These are phyloP conservation scores for Callinectes sapidus DNA, from an alignment of 2,888 invertebrate genomes.

Conservation along the genomic window DNA sequence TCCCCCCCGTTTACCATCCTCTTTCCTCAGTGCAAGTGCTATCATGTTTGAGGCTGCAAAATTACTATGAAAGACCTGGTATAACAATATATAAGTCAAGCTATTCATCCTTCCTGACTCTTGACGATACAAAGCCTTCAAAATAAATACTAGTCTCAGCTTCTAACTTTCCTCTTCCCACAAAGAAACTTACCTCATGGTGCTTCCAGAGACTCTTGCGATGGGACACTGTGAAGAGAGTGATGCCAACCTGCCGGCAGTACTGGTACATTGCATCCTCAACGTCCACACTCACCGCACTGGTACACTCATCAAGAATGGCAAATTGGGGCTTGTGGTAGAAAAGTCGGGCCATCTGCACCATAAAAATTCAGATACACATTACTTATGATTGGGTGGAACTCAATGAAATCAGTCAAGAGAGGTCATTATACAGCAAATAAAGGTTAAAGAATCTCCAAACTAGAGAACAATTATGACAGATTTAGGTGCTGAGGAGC, in stretches of 20 bases:
- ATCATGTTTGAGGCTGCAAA: no score
- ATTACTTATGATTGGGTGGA: neutral
- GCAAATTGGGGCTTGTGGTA: conserved; percentile 99
- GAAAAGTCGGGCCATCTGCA: conserved; percentile 94
- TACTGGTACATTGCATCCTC: conserved; percentile 98
- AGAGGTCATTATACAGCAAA: neutral
- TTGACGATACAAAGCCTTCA: no score
- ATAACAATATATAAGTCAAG: no score
- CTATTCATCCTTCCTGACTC: no score
- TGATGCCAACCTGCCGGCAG: conserved; percentile 89
- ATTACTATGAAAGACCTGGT: no score
- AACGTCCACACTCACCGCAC: conserved; percentile 98
- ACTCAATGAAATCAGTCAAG: neutral
- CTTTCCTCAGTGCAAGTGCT: no score
- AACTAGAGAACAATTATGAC: no score
- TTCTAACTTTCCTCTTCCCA: neutral
- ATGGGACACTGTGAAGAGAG: conserved; percentile 97
- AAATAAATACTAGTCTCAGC: neutral
- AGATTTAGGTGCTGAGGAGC: no score
- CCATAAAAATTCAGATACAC: neutral
- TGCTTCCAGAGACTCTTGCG: conserved; percentile 97
- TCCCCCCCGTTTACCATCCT: no score
- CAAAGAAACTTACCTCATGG: conserved; percentile 83
- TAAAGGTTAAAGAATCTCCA: neutral
- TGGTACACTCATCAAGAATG: conserved; percentile 98